These are phyloP conservation scores for Periophthalmus magnuspinnatus DNA, from an alignment of 2,797 vertebrate genomes.

Conservation along the genomic window DNA sequence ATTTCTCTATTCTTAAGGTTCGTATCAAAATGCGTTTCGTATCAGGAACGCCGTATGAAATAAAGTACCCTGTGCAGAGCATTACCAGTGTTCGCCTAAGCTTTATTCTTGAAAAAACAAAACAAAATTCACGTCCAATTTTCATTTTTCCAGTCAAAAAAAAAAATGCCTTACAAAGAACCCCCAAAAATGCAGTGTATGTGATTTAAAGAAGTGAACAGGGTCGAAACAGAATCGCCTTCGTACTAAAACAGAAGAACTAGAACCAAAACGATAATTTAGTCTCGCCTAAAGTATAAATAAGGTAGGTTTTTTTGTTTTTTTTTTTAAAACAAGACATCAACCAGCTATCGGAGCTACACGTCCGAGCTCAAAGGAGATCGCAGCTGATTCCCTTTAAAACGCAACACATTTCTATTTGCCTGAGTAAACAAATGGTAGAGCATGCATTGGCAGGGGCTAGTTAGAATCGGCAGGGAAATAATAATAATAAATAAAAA, in stretches of 20 bases:
- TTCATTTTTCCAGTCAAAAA: conserved; percentile 85
- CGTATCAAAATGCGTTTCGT: conserved; percentile 79
- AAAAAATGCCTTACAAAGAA: conserved; percentile 86
- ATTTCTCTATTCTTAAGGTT: conserved; percentile 58
- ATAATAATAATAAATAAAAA: conserved; percentile 2
- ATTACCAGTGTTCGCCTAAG: conserved; percentile 78
- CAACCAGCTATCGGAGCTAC: conserved; percentile 89
- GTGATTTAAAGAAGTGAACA: conserved; percentile 85
- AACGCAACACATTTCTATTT: conserved; percentile 86
- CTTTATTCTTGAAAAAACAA: conserved; percentile 66
- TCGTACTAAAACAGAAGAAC: conserved; percentile 83
- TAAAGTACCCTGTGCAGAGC: conserved; percentile 84
- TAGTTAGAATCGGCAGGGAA: conserved; percentile 47
- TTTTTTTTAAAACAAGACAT: conserved; percentile 89
- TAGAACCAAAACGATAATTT: conserved; percentile 68
- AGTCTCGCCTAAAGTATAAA: conserved; percentile 73
- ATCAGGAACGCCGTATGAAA: conserved; percentile 72
- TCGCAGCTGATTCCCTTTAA: conserved; percentile 73
- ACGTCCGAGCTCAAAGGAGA: conserved; percentile 86
- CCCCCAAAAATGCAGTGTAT: conserved; percentile 78
- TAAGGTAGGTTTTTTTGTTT: conserved; percentile 74
- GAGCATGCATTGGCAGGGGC: conserved; percentile 84
- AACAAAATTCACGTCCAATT: conserved; percentile 67
- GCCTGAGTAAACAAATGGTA: conserved; percentile 94
- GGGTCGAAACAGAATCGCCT: conserved; percentile 77